These are phyloP conservation scores for Spea hammondii DNA, from an alignment of 2,797 vertebrate genomes.

Conservation along the genomic window DNA sequence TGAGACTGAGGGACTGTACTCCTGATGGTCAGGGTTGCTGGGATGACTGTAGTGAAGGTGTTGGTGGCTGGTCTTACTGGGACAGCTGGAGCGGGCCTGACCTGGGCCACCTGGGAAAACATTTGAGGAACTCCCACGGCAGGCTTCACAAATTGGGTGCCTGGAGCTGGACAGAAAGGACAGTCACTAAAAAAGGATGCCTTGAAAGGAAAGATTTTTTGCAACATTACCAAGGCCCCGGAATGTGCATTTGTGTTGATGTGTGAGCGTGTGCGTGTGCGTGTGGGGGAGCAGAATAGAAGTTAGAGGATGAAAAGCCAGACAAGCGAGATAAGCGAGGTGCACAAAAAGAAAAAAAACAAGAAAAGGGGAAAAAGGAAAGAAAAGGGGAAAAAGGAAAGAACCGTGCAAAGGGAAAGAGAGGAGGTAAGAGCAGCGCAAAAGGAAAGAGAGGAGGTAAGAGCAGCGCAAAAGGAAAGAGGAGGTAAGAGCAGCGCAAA, in stretches of 20 bases:
- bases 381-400: background rate
- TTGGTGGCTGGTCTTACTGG: slow-evolving; percentile 69
- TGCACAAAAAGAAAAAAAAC: background rate
- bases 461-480: no score
- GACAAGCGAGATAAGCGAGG: no score
- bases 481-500: no score
- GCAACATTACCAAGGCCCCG: no score
- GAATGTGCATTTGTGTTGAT: no score
- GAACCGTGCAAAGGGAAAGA: no score
- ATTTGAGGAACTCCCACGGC: slow-evolving; percentile 75
- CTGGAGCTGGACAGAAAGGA: slow-evolving; percentile 58
- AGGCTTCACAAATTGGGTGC: slow-evolving; percentile 79
- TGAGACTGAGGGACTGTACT: slow-evolving; percentile 72
- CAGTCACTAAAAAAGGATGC: background rate
- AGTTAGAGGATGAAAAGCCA: no score
- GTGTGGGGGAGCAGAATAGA: no score
- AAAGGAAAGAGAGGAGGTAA: no score
- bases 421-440: no score
- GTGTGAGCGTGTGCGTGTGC: no score
- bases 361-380: background rate
- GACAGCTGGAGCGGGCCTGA: slow-evolving; percentile 66
- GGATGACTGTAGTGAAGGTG: slow-evolving; percentile 81
- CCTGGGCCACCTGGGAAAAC: slow-evolving; percentile 77
- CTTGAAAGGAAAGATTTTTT: no score
- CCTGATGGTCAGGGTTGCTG: slow-evolving; percentile 82